Percentiles rank a stretch among this genome's conserved stretches.
Conservation (phyloP, 2,797 vertebrate genomes). For the Macropus fuliginosus region DNA sequence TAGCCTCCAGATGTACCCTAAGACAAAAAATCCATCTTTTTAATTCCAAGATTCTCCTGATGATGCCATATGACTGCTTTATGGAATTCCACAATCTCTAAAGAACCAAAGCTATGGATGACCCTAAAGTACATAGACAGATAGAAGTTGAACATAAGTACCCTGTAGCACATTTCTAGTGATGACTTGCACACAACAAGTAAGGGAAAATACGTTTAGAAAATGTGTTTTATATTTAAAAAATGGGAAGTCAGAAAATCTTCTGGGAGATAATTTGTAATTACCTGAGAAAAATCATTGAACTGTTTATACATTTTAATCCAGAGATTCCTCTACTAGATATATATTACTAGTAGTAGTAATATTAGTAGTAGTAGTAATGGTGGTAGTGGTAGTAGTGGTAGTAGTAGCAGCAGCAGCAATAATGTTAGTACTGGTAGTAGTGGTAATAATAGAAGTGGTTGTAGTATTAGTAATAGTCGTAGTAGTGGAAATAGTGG, state of each 20-base stretch:
- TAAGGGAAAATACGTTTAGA: not conserved
- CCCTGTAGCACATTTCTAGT: not conserved
- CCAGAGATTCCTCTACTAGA: not conserved
- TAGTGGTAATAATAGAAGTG: too few relatives aligned
- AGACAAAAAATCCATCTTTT: not conserved
- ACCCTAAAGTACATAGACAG: not conserved
- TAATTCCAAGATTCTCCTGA: not conserved
- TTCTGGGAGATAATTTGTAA: not conserved
- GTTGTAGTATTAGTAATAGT: too few relatives aligned
- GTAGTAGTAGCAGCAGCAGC: too few relatives aligned
- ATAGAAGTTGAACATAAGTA: not conserved
- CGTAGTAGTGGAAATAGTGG: not conserved
- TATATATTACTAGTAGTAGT: not conserved
- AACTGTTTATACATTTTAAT: not conserved
- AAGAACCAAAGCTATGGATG: not conserved
- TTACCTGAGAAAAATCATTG: not conserved
- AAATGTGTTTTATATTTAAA: too few relatives aligned
- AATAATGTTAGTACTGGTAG: too few relatives aligned
- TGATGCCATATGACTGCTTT: not conserved
- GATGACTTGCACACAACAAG: not conserved
- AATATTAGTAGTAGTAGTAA: too few relatives aligned
- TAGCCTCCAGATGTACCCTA: not conserved
- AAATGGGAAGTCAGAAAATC: not conserved
- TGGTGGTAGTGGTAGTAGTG: not conserved
- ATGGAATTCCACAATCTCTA: not conserved